Percentiles rank a stretch among this genome's conserved stretches.
Evolutionary conservation across 2,113 vertebrate species (phyloP).

Genomic region (Propithecus coquereli): DNA sequence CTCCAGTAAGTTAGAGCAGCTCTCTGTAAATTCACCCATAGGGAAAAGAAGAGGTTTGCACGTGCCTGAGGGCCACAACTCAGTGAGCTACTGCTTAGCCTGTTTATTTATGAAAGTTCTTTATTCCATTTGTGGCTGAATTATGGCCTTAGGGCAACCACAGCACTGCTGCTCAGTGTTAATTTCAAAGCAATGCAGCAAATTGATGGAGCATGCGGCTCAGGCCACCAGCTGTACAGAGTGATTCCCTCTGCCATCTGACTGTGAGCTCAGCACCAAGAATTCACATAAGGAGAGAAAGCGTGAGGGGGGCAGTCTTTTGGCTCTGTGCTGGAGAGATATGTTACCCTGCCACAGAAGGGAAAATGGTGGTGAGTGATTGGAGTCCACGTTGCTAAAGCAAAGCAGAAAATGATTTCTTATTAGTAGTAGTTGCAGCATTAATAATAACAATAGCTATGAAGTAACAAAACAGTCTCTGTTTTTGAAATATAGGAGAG

Average conservation of each 20-base stretch:
- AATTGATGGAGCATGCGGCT: background rate
- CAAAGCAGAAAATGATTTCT: slow-evolving; percentile 56
- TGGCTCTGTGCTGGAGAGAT: background rate
- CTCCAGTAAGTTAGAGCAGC: background rate
- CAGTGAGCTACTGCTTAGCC: slow-evolving; percentile 50
- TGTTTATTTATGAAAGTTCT: slow-evolving; percentile 65
- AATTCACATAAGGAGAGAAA: background rate
- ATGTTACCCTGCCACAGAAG: background rate
- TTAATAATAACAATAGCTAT: slow-evolving; percentile 64
- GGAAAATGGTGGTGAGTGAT: background rate
- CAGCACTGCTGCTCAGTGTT: background rate
- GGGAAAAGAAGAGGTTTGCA: background rate
- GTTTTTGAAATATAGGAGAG: slow-evolving; percentile 43
- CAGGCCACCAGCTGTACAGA: slow-evolving; percentile 23
- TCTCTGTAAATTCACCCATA: background rate
- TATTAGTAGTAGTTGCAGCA: slow-evolving; percentile 32
- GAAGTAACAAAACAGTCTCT: slow-evolving; percentile 54
- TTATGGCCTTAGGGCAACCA: slow-evolving; percentile 1
- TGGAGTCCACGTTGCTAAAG: background rate
- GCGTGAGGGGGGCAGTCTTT: background rate
- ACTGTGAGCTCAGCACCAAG: slow-evolving; percentile 1
- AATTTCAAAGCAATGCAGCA: background rate
- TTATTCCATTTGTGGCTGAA: slow-evolving; percentile 20
- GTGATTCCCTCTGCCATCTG: background rate
- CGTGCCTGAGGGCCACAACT: background rate